Percentiles rank a stretch among this genome's conserved stretches.
These are phyloP conservation scores for Ctena decussata DNA, from an alignment of 2,888 invertebrate species.

Conservation along the genomic window DNA sequence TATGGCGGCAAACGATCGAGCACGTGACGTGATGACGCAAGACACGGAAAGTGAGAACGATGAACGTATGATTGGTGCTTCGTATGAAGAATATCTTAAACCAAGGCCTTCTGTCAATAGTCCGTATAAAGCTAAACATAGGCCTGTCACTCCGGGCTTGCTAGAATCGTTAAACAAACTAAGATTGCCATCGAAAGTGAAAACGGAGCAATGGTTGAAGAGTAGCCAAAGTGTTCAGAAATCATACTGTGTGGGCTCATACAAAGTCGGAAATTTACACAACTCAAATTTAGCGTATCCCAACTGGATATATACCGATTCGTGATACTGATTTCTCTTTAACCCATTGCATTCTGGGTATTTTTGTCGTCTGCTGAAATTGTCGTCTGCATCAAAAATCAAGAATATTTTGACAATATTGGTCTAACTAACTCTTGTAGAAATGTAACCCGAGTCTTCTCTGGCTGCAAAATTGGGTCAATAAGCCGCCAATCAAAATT, in stretches of 20 bases:
- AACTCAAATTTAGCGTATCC: constrained; percentile 32
- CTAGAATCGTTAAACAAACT: constrained; percentile 67
- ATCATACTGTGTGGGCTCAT: constrained; percentile 35
- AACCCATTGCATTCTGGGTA: no score
- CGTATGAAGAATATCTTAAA: constrained; percentile 60
- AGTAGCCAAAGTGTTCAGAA: constrained; percentile 40
- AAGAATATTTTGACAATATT: no score
- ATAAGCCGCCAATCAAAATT: no score
- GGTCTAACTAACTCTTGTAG: no score
- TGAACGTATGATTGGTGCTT: constrained; percentile 52
- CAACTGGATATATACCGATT: constrained; percentile 61
- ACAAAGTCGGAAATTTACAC: constrained; percentile 45
- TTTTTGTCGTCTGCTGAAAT: no score
- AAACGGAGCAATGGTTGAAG: constrained; percentile 70
- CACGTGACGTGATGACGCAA: background rate
- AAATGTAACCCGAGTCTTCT: no score
- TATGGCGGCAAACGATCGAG: background rate
- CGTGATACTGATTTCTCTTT: background rate
- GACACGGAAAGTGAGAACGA: constrained; percentile 33
- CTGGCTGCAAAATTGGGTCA: no score
- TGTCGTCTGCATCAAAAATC: no score
- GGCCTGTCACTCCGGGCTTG: constrained; percentile 71
- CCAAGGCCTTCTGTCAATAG: constrained; percentile 35
- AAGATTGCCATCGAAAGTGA: constrained; percentile 59
- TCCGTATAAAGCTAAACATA: constrained; percentile 47